phyloP scores from a whole-genome alignment of 1,140 invertebrate genomes.

The Spodoptera frugiperda region DNA sequence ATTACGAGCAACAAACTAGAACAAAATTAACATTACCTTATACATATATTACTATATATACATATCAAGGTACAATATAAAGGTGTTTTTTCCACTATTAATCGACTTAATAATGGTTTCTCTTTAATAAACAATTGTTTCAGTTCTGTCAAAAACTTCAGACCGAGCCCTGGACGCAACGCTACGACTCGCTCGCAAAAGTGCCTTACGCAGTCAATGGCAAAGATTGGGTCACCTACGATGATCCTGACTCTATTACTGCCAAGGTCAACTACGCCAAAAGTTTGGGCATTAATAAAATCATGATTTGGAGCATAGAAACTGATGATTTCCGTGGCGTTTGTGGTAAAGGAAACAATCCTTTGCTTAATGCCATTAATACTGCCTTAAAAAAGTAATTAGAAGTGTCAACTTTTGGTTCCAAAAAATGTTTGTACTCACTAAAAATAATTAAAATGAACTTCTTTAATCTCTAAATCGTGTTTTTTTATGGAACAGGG shows the following conservation, averaged over 20 bases:
- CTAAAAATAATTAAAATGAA: too few species aligned
- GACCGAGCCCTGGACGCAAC: constrained; percentile 68
- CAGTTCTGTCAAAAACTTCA: constrained; percentile 70
- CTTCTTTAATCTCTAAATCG: too few species aligned
- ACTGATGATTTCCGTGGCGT: constrained; percentile 90
- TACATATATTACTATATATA: too few species aligned
- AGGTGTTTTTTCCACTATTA: too few species aligned
- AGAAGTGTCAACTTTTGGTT: background rate
- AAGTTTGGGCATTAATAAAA: constrained; percentile 86
- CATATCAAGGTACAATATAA: too few species aligned
- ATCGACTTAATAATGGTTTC: too few species aligned
- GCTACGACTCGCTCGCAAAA: constrained; percentile 60
- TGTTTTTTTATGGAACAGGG: too few species aligned
- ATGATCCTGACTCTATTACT: constrained; percentile 87
- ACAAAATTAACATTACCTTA: too few species aligned
- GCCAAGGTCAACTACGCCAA: constrained; percentile 87
- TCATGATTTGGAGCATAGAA: constrained; percentile 92
- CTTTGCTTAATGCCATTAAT: constrained; percentile 73
- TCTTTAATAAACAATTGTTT: constrained; percentile 54
- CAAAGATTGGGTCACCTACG: constrained; percentile 92
- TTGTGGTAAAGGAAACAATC: constrained; percentile 86
- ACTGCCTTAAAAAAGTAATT: constrained; percentile 49
- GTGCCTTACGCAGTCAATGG: constrained; percentile 89
- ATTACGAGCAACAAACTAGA: too few species aligned
- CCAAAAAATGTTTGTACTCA: too few species aligned